Base-by-base conservation (phyloP, 2,113 vertebrate species). In the Xiphias gladius region DNA sequence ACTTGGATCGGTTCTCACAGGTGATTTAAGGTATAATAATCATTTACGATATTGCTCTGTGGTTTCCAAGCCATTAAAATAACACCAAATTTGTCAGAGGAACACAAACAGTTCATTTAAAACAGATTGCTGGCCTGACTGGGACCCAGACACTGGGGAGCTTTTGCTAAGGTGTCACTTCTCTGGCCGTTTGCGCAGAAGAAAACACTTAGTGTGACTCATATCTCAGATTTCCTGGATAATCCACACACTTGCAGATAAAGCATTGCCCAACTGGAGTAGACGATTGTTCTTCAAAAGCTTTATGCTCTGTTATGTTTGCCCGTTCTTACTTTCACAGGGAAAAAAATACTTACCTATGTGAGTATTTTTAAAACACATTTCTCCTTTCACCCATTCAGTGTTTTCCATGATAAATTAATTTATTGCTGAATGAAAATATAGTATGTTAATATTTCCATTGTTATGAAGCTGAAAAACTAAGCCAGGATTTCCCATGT, bases 11-110 rank as follows among this genome's bases (percentile, higher is more conserved):
- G 76, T 93, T 88, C 86, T 93, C 91, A 82, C 90, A 92, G 92
- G 94, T 95, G 94, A 96, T 96, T 95, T 95, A 95, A 91, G 91
- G 92, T 93, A 95, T 95, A 95, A 95, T 95, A 95, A 95, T 95
- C 91, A 90, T 91, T 93, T 93, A 89, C 90, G 59, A 93, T 93
- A 94, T 94, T 95, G 94, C 92, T 82, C 89, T 94, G 92, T 91
- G 93, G 90, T 93, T 94, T 95, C 91, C 87, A 90, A 92, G 82
- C 93, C 94, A 95, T 96, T 96, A 95, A 94, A 96, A 94, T 89
- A 92, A 88, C 89, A 93, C 88, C 77, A 87, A 87, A 89, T 86
- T 86, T 93, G 92, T 91, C 92, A 88, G 84, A 91, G 87, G 91
- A 95, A 94, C 95, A 95, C 90, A 95, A 94, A 94, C 92, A 94